Evolutionary conservation across 2,113 vertebrate genomes (phyloP).

Genomic region (Chelonoidis abingdonii): DNA sequence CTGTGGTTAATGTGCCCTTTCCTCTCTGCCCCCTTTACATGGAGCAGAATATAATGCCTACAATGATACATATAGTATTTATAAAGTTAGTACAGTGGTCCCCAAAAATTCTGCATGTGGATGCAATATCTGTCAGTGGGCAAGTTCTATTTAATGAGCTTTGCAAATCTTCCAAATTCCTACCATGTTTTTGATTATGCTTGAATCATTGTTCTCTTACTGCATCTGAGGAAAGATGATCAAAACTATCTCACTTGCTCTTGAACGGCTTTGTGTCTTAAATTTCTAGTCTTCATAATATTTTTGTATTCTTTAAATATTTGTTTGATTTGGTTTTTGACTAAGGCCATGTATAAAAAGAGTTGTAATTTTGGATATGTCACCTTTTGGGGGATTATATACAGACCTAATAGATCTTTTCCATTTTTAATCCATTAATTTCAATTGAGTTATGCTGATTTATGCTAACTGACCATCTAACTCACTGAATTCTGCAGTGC

Average conservation of each 20-base stretch:
- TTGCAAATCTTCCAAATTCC: not conserved
- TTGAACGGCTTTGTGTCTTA: not conserved
- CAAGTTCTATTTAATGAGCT: not conserved
- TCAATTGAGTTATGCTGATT: not conserved
- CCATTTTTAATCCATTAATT: constrained; percentile 36
- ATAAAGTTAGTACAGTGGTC: too few relatives aligned
- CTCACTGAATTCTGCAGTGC: not conserved
- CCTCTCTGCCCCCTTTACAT: not conserved
- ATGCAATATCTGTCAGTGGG: too few relatives aligned
- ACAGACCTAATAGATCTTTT: not conserved
- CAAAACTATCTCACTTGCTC: not conserved
- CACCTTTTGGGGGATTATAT: not conserved
- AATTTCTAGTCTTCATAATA: not conserved
- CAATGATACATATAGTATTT: too few relatives aligned
- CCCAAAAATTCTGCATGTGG: too few relatives aligned
- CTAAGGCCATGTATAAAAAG: fast-evolving
- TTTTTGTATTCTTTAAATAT: not conserved
- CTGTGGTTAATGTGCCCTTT: not conserved
- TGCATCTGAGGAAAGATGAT: not conserved
- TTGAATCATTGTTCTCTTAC: not conserved
- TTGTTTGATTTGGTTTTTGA: not conserved
- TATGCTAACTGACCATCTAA: not conserved
- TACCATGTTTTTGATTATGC: not conserved
- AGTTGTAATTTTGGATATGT: not conserved
- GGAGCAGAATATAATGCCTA: not conserved